Evolutionary conservation across 2,888 invertebrate species (phyloP), one percentile per base, ranked within the genome.

Genomic region (Ornithoptera alexandrae): DNA sequence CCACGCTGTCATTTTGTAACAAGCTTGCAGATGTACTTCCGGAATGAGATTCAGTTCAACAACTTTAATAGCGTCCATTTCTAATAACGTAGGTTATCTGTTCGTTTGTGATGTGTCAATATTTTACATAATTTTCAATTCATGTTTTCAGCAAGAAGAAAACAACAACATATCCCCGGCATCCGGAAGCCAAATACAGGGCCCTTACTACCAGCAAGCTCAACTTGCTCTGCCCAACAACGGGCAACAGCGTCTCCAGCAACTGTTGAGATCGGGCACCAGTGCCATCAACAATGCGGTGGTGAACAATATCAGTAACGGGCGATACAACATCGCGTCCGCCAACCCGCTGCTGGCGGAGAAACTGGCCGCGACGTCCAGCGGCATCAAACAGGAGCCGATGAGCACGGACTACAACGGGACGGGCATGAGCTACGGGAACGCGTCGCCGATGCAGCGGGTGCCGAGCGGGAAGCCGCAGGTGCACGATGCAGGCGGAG

Each of bases 311-410:
- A 93, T 92, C 73, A 93, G 93, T 79, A 93, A 93, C 79, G 94
- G 94, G 77, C 90, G 95, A 83, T 96, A 95, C 84, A 96, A 96
- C 76, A 97, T 97, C 74, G 96, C 96, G 42, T 97, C 97, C 17
- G 96, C 97, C 62, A 97, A 97, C 88, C 97, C 97, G 20, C 88
- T 97, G 75, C 93, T 97, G 73, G 97, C 97, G 77, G 97, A 97
- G 93, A 96, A 96, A 84, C 87, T 94, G 75, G 94, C 97, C 81
- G 97, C 97, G 86, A 96, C 96, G 94, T 94, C 93, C 88, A 91
- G 93, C 88, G 88, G 93, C 83, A 89, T 94, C 88, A 92, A 93
- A 89, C 92, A 93, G 73, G 92, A 93, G 79, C 93, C 93, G 15
- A 84, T 90, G 73, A 92, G 91, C 72, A 87, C 89, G 72, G 93